These are phyloP conservation scores for Sebastes steindachneri DNA, from an alignment of 2,797 vertebrate genomes.

Conservation along the genomic window DNA sequence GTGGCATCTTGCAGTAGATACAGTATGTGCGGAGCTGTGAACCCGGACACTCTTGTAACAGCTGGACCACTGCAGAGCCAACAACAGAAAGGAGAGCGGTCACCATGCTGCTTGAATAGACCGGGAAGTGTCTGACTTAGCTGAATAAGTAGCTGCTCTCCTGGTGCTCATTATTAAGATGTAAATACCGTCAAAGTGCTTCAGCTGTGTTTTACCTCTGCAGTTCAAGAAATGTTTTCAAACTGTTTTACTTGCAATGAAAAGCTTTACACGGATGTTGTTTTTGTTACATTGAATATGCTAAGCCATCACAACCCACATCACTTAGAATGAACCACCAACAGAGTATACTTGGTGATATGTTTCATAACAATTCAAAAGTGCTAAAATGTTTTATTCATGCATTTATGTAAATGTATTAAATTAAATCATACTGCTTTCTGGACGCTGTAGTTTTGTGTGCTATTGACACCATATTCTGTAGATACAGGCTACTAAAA, in stretches of 20 bases:
- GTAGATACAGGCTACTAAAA: neutral
- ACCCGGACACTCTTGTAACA: neutral
- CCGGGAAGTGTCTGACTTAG: slow-evolving; percentile 1
- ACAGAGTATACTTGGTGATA: neutral
- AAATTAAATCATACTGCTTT: neutral
- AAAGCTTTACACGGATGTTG: slow-evolving; percentile 1
- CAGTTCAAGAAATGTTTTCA: slow-evolving; percentile 25
- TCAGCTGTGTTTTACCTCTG: slow-evolving; percentile 30
- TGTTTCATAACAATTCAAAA: neutral
- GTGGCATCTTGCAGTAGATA: neutral
- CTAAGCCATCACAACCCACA: too few relatives aligned
- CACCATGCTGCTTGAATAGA: slow-evolving; percentile 23
- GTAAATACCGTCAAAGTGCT: slow-evolving; percentile 62
- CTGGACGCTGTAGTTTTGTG: neutral
- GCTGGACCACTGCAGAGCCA: neutral
- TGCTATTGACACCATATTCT: neutral
- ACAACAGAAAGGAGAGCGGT: slow-evolving; percentile 5
- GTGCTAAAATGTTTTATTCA: neutral
- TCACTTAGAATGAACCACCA: neutral
- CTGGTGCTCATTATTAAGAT: slow-evolving; percentile 34
- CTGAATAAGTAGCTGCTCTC: slow-evolving; percentile 30
- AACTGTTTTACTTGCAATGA: neutral
- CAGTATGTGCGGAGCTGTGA: neutral
- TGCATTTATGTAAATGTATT: neutral
- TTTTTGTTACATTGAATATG: neutral